phyloP scores from a whole-genome alignment of 1,140 invertebrate species.

The Oncopodura yosiiana region DNA sequence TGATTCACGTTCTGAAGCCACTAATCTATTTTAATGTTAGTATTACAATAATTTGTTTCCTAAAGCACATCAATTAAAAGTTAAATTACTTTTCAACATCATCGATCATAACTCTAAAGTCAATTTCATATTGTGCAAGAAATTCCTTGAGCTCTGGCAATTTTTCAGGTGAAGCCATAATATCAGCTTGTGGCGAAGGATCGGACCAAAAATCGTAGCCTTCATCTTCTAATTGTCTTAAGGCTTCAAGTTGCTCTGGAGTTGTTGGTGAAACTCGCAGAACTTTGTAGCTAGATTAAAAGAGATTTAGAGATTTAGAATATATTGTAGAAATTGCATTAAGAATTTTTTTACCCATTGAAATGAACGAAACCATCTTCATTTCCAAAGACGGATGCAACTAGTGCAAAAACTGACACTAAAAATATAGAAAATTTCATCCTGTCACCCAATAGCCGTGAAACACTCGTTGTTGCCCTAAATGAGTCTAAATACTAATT shows the following conservation, averaged over 20 bases:
- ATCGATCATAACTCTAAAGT: slow-evolving; percentile 3
- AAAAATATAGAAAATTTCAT: no score
- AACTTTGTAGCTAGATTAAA: slow-evolving; percentile 15
- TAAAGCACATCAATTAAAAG: no score
- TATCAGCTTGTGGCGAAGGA: slow-evolving; percentile 9
- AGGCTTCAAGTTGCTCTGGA: slow-evolving; percentile 6
- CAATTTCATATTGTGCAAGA: slow-evolving; percentile 4
- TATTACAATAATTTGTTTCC: no score
- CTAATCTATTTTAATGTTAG: slow-evolving; percentile 2
- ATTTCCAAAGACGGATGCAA: no score
- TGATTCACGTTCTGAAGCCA: neutral
- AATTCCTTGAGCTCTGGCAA: neutral
- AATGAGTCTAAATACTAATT: no score
- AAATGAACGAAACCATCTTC: slow-evolving; percentile 33
- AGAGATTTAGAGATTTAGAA: no score
- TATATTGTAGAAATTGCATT: no score
- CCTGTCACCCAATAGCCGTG: no score
- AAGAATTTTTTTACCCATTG: no score
- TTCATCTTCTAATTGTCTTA: slow-evolving; percentile 1
- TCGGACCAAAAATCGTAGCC: slow-evolving; percentile 27
- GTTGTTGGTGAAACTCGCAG: slow-evolving; percentile 11
- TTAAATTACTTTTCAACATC: slow-evolving; percentile 22
- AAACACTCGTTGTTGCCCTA: no score
- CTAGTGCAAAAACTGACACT: no score
- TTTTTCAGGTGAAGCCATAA: slow-evolving; percentile 14